These are phyloP conservation scores for Piaya cayana DNA, from an alignment of 2,113 vertebrate genomes.

Conservation along the genomic window DNA sequence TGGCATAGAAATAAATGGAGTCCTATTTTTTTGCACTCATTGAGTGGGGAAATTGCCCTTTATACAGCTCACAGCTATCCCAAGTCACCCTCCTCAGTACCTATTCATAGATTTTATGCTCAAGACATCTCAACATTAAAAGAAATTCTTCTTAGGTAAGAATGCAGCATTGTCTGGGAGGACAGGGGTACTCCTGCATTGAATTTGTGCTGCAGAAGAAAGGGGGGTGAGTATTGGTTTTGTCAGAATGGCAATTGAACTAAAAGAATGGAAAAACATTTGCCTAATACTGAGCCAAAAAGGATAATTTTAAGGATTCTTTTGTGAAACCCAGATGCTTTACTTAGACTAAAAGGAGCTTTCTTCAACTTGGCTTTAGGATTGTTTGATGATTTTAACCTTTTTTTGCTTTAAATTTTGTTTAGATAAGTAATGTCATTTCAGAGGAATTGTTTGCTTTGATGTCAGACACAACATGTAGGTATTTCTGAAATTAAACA, in stretches of 20 bases:
- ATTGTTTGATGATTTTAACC: slow-evolving; percentile 5
- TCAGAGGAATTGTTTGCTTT: slow-evolving; percentile 4
- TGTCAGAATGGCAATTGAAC: neutral
- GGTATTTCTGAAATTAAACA: slow-evolving; percentile 31
- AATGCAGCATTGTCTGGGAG: neutral
- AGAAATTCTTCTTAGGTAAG: slow-evolving; percentile 21
- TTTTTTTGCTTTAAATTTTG: neutral
- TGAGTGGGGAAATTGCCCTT: neutral
- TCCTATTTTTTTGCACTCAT: neutral
- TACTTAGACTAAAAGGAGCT: neutral
- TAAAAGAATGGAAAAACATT: slow-evolving; percentile 4
- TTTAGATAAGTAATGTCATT: neutral
- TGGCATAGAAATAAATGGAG: slow-evolving; percentile 3
- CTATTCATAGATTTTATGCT: slow-evolving; percentile 9
- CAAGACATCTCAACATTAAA: neutral
- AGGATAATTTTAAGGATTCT: neutral
- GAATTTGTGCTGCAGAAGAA: neutral
- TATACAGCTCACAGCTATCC: slow-evolving; percentile 3
- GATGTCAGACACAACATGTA: neutral
- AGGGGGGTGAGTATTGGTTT: neutral
- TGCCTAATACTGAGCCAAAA: neutral
- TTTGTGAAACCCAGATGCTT: neutral
- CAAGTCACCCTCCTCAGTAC: slow-evolving; percentile 18
- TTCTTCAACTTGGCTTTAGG: neutral
- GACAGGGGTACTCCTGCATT: neutral